Base-by-base conservation (phyloP, 2,113 vertebrate genomes). In the Corythaeola cristata region DNA sequence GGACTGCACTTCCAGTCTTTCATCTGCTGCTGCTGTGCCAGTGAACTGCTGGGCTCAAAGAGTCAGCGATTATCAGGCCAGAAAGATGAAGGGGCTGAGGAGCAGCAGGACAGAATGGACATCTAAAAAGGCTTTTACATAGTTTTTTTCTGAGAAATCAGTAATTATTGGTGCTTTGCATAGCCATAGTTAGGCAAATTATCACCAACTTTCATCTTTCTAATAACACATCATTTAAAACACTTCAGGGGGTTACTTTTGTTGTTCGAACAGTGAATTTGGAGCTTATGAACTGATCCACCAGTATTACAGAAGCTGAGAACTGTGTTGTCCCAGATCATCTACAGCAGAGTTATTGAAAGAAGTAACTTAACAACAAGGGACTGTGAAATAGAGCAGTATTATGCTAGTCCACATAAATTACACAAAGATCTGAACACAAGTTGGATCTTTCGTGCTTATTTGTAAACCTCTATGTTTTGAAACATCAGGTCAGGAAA, bases 371-470 rank as follows among this genome's bases (percentile, higher is more conserved):
- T 45, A 66, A 66, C 0, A 71, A 41, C 12, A 69, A 62, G 1
- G 2, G 11, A 53, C 6, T 7, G 1, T 76, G 55, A 73, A 58
- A 59, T 20, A 66, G 3, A 27, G 5, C 44, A 62, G 3, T 15
- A 47, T 26, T 59, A 23, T 8, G 5, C 7, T 55, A 75, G 39
- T 39, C 23, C 41, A 30, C 27, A 39, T 37, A 73, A 78, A 32
- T 15, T 47, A 22, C 1, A 0, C 4, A 21, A 45, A 66, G 13
- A 49, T 1, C 3, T 44, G 39, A 76, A 52, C 6, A 52, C 23
- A 72, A 59, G 11, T 21, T 83, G 12, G 7, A 47, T 64, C 9
- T 73, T 72, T 24, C 4, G 5, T 72, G 12, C 5, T 64, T 30
- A 64, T 27, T 83, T 76, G 9, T 47, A 73, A 35, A 0, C 12